Base-by-base conservation (phyloP, 1,140 invertebrate species). In the Micrasema longulum region DNA sequence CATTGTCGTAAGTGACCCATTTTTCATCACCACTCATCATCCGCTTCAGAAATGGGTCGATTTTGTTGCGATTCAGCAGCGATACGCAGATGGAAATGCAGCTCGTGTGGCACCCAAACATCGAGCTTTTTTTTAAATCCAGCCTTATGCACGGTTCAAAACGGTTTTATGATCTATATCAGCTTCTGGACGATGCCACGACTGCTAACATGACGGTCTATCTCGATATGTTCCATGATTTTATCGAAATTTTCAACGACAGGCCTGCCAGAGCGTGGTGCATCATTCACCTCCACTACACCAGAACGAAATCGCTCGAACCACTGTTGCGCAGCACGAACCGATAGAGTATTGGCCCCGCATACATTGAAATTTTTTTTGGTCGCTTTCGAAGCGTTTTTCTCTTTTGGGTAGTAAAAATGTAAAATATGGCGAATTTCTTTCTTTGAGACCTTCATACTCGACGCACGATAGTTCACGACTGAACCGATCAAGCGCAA, bases 401-500 rank as follows among this genome's bases (percentile, higher is more conserved):
- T n/a, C n/a, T n/a, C n/a, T n/a, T n/a, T n/a, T n/a, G n/a, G 47
- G 47, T 50, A 50, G 47, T 50, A 50, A 50, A 50, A 50, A 50
- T 50, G 47, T 50, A 50, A 50, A 50, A 50, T 6, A 50, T 50
- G 47, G 47, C 47, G 47, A 50, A 50, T 50, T 50, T 50, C 47
- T 50, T 50, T 18, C 47, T 50, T 50, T 50, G 47, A 50, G n/a
- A 50, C 47, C 47, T 50, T 18, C 47, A 50, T 50, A 50, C 47
- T 50, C 47, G 47, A 50, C 47, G 47, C 47, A 50, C 47, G 47
- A 50, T 50, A 50, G 47, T 43, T 75, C 71, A 35, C 67, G 75
- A 31, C 71, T 50, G 7, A 41, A 63, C 52, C 52, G 20, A 80
- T 76, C 48, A 80, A 76, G 70, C 64, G 36, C 12, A 63, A 41